Base-by-base conservation (phyloP, 2,888 invertebrate genomes). In the Drosophila lacicola region DNA sequence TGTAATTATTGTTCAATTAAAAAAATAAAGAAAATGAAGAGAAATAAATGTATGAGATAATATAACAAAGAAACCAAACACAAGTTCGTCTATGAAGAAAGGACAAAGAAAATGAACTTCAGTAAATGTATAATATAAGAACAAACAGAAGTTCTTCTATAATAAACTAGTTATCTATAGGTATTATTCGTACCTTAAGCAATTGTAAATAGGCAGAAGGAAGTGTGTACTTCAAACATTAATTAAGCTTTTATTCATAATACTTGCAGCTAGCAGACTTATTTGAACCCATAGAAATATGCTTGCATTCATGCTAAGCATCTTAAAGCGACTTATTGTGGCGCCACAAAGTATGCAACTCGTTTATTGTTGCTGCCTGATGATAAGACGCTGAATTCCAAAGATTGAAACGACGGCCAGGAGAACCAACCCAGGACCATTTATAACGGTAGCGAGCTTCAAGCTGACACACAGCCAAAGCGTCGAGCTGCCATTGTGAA, bases 331-430 rank as follows among this genome's bases (percentile, higher is more conserved):
- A 41, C 37, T 54, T 45, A 50, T 53, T 45, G 44, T 50, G 51
- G 42, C 49, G 63, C 62, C 63, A 45, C 63, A 76, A 76, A 76
- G 67, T 79, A 66, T 65, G 81, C 70, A 71, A 58, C 45, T 63
- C 73, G 49, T 76, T 70, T 70, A 68, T 78, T 72, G 63, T 72
- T 49, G 47, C 66, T 46, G 63, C 60, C 66, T 63, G 80, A 82
- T 72, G 86, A 82, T 80, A 82, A 85, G 83, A 63, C 58, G 62
- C 65, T 71, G 69, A 63, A 63, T 78, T 80, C 58, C 67, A 62
- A 74, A 77, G 77, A 72, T 70, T 65, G 68, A 69, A 71, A 65
- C 66, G 64, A 66, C 53, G 42, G 62, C 44, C 62, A 61, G 56
- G 13, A 54, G 47, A 37, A 42, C 42, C 50, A 17, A 39, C 57